Evolutionary conservation across 2,888 invertebrate species (phyloP).

Genomic region (Julus scanicus): DNA sequence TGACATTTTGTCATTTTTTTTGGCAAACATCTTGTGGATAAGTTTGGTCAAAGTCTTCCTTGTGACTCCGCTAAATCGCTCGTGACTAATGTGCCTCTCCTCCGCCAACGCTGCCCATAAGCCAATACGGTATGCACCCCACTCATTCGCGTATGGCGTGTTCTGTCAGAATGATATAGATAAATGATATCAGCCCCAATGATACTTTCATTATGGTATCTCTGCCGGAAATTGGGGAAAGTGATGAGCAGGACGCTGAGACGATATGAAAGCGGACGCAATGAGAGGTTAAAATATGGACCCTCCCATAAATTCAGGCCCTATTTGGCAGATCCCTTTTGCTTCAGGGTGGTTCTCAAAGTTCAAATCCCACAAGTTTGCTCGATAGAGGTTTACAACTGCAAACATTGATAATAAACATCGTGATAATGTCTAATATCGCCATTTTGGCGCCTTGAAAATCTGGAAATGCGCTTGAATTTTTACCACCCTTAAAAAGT

Average conservation of each 20-base stretch:
- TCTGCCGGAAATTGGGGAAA: conserved; percentile 1
- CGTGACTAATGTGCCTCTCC: not conserved
- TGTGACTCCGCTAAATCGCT: not conserved
- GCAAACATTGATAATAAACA: too few relatives aligned
- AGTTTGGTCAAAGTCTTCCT: not conserved
- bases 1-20: not conserved
- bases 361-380: not conserved
- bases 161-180: not conserved
- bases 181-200: not conserved
- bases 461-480: too few relatives aligned
- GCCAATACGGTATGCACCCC: not conserved
- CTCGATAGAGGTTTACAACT: too few relatives aligned
- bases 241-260: not conserved
- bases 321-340: not conserved
- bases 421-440: too few relatives aligned
- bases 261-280: not conserved
- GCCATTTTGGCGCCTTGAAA: too few relatives aligned
- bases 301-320: not conserved
- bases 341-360: not conserved
- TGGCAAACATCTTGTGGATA: not conserved
- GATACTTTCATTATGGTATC: conserved; percentile 1
- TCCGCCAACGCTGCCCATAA: not conserved
- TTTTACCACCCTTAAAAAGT: too few relatives aligned
- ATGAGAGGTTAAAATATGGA: conserved; percentile 1
- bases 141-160: not conserved